Conservation (phyloP, 2,113 vertebrate species). For the Aegithalos caudatus region DNA sequence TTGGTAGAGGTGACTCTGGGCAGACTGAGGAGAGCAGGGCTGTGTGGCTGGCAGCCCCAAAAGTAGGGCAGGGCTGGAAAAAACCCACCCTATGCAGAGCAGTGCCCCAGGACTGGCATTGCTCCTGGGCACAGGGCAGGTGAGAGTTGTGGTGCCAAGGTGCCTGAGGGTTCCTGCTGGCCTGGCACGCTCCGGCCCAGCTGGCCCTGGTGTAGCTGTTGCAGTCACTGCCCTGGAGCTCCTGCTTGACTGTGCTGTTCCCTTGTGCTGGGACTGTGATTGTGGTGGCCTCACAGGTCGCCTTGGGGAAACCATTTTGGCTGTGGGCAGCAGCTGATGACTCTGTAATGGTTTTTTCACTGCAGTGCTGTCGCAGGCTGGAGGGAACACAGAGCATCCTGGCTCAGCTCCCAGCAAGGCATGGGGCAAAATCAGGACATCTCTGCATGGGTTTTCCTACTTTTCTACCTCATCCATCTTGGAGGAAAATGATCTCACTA, state of each 20-base stretch:
- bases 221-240: not conserved
- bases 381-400: not conserved
- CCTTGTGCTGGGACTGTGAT: fast-evolving
- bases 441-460: not conserved
- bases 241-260: not conserved
- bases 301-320: not conserved
- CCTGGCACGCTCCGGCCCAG: fast-evolving
- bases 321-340: not conserved
- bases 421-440: not conserved
- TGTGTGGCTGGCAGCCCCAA: not conserved
- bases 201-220: not conserved
- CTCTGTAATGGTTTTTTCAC: not conserved
- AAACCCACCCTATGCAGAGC: not conserved
- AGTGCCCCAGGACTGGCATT: not conserved
- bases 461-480: not conserved
- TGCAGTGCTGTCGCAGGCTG: not conserved
- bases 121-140: not conserved
- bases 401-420: not conserved
- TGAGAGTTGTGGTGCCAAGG: not conserved
- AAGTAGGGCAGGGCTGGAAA: not conserved
- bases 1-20: not conserved
- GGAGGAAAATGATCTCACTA: not conserved
- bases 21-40: not conserved
- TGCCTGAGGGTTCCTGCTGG: not conserved
- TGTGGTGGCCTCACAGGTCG: not conserved